phyloP scores from a whole-genome alignment of 1,140 invertebrate genomes.

The Platorchestia sp. region DNA sequence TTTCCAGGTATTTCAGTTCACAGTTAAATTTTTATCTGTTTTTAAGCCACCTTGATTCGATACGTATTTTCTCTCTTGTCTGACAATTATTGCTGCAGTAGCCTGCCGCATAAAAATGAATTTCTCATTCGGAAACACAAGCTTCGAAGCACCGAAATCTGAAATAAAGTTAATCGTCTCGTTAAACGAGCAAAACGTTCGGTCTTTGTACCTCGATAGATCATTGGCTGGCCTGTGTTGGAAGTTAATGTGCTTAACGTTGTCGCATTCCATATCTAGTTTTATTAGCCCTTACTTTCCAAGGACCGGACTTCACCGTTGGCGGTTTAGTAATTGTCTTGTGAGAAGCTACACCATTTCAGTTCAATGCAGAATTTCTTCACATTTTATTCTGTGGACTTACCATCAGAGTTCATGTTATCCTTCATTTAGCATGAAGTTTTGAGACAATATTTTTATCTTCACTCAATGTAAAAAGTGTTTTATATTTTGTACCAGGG shows the following conservation, averaged over 20 bases:
- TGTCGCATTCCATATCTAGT: neutral
- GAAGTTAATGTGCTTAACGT: neutral
- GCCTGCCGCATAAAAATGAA: neutral
- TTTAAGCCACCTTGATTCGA: neutral
- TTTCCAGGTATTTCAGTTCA: neutral
- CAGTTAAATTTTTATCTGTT: neutral
- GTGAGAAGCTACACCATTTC: neutral
- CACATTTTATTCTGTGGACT: neutral
- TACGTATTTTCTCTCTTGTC: neutral
- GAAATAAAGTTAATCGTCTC: neutral
- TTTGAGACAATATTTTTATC: neutral
- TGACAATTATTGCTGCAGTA: neutral
- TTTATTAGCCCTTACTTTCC: neutral
- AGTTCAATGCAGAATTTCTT: neutral
- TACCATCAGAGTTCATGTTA: neutral
- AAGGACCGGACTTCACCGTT: neutral
- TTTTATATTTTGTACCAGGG: slow-evolving; percentile 29
- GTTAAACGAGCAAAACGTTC: neutral
- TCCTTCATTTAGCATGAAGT: neutral
- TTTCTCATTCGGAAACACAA: neutral
- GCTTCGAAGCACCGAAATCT: neutral
- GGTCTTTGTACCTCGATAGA: neutral
- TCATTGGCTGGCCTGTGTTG: neutral
- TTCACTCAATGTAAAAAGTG: slow-evolving; percentile 17
- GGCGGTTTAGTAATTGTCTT: neutral